A percentile compares a stretch with the other conserved stretches of the same genome.
phyloP scores from a whole-genome alignment of 2,797 vertebrate genomes.

The Chiloscyllium punctatum region DNA sequence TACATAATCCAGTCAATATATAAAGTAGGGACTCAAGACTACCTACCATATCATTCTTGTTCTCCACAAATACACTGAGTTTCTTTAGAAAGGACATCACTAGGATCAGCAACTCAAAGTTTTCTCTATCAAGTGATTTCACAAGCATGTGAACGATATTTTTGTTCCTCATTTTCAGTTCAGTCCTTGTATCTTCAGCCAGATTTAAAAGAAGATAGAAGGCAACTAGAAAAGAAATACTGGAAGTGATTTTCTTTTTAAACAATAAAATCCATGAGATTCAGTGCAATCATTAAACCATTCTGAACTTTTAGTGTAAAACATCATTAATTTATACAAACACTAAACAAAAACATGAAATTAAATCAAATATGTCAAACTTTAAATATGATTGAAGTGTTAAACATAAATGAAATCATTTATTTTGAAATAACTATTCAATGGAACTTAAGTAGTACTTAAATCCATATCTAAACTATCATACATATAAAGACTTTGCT shows the following conservation, averaged over 20 bases:
- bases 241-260: not conserved
- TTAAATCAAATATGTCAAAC: not conserved
- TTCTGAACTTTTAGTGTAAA: not conserved
- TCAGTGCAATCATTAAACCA: not conserved
- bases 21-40: not conserved
- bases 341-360: not conserved
- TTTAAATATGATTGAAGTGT: not conserved
- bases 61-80: constrained; percentile 90
- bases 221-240: constrained; percentile 62
- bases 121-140: constrained; percentile 79
- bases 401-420: not conserved
- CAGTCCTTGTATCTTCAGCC: constrained; percentile 81
- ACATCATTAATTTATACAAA: not conserved
- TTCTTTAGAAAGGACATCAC: constrained; percentile 90
- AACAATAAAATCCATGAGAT: not conserved
- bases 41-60: constrained; percentile 94
- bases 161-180: constrained; percentile 94
- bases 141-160: constrained; percentile 88
- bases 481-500: not conserved
- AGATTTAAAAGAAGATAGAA: constrained; percentile 86
- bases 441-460: not conserved
- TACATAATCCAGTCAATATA: not conserved
- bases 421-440: not conserved
- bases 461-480: not conserved
- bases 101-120: constrained; percentile 79